A percentile compares a stretch with the other conserved stretches of the same genome.
These are phyloP conservation scores for Polydrusus pterygomalis DNA, from an alignment of 2,888 invertebrate species.

Conservation along the genomic window DNA sequence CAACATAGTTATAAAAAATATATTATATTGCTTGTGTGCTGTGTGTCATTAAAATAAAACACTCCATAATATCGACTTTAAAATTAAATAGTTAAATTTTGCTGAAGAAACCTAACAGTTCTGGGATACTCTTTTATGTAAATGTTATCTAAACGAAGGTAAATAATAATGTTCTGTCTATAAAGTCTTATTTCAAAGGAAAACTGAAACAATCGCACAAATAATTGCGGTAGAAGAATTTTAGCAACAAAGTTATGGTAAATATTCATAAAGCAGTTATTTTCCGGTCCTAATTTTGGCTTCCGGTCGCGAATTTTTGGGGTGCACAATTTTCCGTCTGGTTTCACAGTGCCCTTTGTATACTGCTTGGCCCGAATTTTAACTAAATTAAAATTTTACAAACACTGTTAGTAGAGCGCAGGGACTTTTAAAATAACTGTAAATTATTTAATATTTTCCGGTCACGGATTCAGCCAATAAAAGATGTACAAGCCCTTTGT, in stretches of 20 bases:
- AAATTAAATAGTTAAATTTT: too few species aligned
- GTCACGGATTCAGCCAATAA: slow-evolving; percentile 9
- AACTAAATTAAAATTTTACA: slow-evolving; percentile 24
- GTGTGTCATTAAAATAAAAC: too few species aligned
- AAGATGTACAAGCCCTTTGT: neutral
- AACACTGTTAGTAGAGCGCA: slow-evolving; percentile 3
- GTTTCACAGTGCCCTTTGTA: slow-evolving; percentile 22
- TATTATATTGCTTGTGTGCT: too few species aligned
- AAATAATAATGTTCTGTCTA: neutral
- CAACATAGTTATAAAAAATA: too few species aligned
- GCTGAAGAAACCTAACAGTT: too few species aligned
- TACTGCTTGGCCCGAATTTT: slow-evolving; percentile 16
- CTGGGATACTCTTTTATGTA: neutral
- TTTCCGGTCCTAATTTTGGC: slow-evolving; percentile 18
- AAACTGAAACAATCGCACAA: neutral
- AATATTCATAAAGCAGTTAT: slow-evolving; percentile 37
- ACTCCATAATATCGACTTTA: too few species aligned
- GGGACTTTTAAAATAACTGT: slow-evolving; percentile 14
- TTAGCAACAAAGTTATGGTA: slow-evolving; percentile 27
- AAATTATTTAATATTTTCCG: slow-evolving; percentile 16
- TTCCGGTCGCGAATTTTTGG: slow-evolving; percentile 18
- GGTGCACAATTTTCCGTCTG: slow-evolving; percentile 27
- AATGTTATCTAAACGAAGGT: slow-evolving; percentile 4
- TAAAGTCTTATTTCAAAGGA: neutral
- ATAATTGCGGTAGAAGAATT: slow-evolving; percentile 31